Conservation (phyloP, 92 coral and sea anemone species). For the Umimayanthus kanabou region DNA sequence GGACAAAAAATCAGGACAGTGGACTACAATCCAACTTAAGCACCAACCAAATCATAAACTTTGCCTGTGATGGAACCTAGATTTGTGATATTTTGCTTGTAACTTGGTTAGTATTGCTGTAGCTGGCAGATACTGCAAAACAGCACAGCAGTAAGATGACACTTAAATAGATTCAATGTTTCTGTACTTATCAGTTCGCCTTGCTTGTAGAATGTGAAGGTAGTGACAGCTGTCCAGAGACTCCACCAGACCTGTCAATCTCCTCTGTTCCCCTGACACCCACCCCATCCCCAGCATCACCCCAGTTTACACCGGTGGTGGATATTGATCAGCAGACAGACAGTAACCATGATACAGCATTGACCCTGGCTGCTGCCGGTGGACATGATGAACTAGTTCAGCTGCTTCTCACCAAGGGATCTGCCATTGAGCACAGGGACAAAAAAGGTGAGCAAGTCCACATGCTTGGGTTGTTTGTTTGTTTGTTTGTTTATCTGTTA, state of each 20-base stretch:
- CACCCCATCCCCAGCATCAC: constrained; percentile 97
- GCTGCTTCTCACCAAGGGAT: constrained; percentile 76
- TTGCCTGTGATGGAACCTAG: not conserved
- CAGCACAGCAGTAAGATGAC: not conserved
- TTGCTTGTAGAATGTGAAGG: constrained; percentile 36
- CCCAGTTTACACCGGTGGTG: constrained; percentile 88
- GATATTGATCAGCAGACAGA: constrained; percentile 98
- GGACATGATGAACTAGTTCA: constrained; percentile 97
- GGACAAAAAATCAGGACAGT: not conserved
- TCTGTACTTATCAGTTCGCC: not conserved
- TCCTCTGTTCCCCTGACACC: constrained; percentile 93
- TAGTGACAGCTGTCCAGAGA: constrained; percentile 78
- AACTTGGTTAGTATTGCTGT: too few species aligned
- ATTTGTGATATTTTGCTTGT: too few species aligned
- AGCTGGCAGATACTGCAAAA: not conserved
- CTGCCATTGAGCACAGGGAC: constrained; percentile 94
- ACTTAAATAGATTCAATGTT: not conserved
- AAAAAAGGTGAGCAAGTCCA: constrained; percentile 75
- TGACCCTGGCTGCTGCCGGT: constrained; percentile 96
- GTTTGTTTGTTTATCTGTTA: not conserved
- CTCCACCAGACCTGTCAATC: constrained; percentile 79
- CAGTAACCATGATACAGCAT: constrained; percentile 96
- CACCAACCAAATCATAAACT: not conserved
- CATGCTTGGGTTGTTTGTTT: not conserved
- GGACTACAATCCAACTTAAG: not conserved